These are phyloP conservation scores for Dorcus parallelipipedus DNA, from an alignment of 2,888 invertebrate genomes.

Conservation along the genomic window DNA sequence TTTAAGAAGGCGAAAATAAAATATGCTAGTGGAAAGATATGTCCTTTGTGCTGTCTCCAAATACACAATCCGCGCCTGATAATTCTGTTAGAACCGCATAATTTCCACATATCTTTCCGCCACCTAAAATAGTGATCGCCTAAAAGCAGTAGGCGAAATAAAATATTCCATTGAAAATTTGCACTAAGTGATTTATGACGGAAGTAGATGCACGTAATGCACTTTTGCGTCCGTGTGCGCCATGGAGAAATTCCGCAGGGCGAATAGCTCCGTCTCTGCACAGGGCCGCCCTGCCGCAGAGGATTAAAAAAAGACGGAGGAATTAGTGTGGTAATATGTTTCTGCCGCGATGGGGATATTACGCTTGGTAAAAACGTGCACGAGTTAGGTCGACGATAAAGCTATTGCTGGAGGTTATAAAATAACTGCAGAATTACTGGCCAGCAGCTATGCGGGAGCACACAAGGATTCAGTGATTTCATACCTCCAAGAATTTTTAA, in stretches of 20 bases:
- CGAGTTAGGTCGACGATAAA: not conserved
- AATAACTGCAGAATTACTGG: slow-evolving; percentile 1
- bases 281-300: not conserved
- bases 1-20: no score
- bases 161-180: not conserved
- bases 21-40: no score
- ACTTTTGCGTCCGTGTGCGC: not conserved
- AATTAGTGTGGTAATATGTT: slow-evolving; percentile 1
- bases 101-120: not conserved
- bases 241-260: not conserved
- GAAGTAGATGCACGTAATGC: not conserved
- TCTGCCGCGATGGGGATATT: not conserved
- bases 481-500: not conserved
- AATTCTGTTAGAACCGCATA: no score
- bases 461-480: not conserved
- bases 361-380: not conserved
- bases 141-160: not conserved
- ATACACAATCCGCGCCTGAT: no score
- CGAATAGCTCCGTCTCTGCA: not conserved
- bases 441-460: not conserved
- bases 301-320: not conserved
- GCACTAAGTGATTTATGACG: not conserved
- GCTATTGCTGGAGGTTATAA: slow-evolving; percentile 1
- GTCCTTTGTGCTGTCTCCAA: no score
- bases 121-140: not conserved